Percentiles rank a stretch among this genome's conserved stretches.
Conservation (phyloP, 2,888 invertebrate genomes). For the Leptopilina syphax region DNA sequence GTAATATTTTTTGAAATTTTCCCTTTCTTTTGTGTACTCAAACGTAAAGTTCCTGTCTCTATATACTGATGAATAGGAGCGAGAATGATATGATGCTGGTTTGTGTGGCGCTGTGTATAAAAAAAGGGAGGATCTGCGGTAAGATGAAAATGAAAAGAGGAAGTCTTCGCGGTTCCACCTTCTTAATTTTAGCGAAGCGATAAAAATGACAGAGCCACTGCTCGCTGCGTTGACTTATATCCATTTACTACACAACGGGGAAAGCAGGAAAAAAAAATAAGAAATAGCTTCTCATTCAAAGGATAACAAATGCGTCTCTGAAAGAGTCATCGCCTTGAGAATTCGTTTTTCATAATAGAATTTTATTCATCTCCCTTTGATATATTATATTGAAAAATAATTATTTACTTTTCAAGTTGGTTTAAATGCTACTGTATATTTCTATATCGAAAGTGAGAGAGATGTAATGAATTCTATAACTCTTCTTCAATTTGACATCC, state of each 20-base stretch:
- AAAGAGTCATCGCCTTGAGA: conserved; percentile 64
- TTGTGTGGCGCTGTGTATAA: conserved; percentile 4
- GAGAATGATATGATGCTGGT: background rate
- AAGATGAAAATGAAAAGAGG: conserved; percentile 52
- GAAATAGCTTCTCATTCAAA: conserved; percentile 76
- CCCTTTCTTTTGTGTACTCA: too few relatives aligned
- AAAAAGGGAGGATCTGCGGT: conserved; percentile 25
- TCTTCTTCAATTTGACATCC: too few relatives aligned
- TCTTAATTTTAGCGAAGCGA: conserved; percentile 76
- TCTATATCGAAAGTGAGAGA: too few relatives aligned
- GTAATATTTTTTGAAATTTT: too few relatives aligned
- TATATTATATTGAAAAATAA: too few relatives aligned
- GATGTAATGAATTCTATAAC: too few relatives aligned
- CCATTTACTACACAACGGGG: conserved; percentile 72
- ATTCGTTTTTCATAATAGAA: background rate
- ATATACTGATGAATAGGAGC: conserved; percentile 28
- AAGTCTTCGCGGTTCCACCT: conserved; percentile 68
- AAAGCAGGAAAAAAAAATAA: conserved; percentile 75
- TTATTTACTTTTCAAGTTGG: too few relatives aligned
- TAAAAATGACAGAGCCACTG: conserved; percentile 76
- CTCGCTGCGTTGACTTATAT: conserved; percentile 75
- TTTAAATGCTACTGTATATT: too few relatives aligned
- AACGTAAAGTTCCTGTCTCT: too few relatives aligned
- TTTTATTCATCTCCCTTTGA: too few relatives aligned
- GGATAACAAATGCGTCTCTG: conserved; percentile 75